Evolutionary conservation across 2,888 invertebrate species (phyloP), one percentile per base, ranked within the genome.

Genomic region (Dione vanillae): DNA sequence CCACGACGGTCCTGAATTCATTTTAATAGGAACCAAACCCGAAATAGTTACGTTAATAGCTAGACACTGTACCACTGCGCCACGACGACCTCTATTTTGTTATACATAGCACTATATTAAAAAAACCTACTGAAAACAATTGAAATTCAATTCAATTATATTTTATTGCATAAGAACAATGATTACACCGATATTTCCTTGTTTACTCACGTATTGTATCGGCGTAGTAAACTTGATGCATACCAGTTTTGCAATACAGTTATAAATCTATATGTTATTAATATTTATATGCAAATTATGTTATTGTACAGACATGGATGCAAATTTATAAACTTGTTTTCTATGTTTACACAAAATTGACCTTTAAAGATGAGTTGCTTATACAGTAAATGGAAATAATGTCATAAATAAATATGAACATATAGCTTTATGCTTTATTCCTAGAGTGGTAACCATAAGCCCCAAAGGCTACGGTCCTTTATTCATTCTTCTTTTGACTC

Each of bases 201-300:
- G 35, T 54, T 35, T n/a, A 35, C 54, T n/a, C 0, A 3, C 12
- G 51, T 20, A 11, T 20, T 12, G 6, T 14, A 27, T n/a, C 27
- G 14, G 54, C 7, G 54, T 35, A 54, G n/a, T 54, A 35, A 27
- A 1, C 12, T 52, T 14, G 7, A 11, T 1, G 5, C 20, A 51
- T 20, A 27, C 52, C 8, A n/a, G 27, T n/a, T 52, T 27, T 35
- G 27, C 9, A n/a, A 1, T 9, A 27, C 14, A 6, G 20, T 14
- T 51, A 12, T 27, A 35, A 27, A 27, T 14, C 12, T n/a, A 5
- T 52, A 20, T 27, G n/a, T 52, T 52, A 35, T 27, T 35, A 35
- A 35, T 52, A 52, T n/a, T 35, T n/a, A 35, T 52, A 52, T 52
- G 35, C 27, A 52, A 35, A 52, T 52, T 27, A 35, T 35, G 11